A percentile compares a stretch with the other conserved stretches of the same genome.
Evolutionary conservation across 2,888 invertebrate species (phyloP).

Genomic region (Cataglyphis altisquamis): DNA sequence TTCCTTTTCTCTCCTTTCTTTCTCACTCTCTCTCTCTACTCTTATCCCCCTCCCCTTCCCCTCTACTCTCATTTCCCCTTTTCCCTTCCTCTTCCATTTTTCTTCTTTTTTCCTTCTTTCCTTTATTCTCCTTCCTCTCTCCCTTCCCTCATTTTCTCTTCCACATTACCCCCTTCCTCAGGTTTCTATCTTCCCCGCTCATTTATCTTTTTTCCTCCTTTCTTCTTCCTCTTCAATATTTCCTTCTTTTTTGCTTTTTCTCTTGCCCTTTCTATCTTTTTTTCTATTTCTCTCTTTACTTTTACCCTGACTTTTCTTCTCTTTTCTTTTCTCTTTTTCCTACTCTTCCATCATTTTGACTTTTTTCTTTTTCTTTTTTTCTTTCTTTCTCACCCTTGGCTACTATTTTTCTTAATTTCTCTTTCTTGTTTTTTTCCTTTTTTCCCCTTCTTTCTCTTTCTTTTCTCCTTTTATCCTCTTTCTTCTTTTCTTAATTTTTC

Average conservation of each 20-base stretch:
- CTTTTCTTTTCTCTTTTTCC: not conserved
- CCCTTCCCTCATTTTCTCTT: not conserved
- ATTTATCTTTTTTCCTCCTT: not conserved
- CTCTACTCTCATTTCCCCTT: not conserved
- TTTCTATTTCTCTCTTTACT: not conserved
- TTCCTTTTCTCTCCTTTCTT: not conserved
- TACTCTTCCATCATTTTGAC: too few relatives aligned
- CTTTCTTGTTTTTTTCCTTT: not conserved
- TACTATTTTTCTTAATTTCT: not conserved
- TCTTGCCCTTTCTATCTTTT: not conserved
- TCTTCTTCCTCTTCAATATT: not conserved
- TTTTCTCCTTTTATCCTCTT: too few relatives aligned
- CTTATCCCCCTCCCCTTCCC: not conserved
- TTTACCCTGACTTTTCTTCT: not conserved
- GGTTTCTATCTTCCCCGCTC: not conserved
- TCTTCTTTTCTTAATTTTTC: not conserved
- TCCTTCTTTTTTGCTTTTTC: not conserved
- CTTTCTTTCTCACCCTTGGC: not conserved
- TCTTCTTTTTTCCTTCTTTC: not conserved
- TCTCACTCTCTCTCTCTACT: not conserved
- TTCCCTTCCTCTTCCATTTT: not conserved
- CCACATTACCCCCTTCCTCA: not conserved
- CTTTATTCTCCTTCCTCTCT: not conserved
- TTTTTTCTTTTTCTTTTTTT: not conserved
- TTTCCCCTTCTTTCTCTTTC: not conserved